Conservation (phyloP, 1,140 invertebrate species). For the Drosophila ananassae region DNA sequence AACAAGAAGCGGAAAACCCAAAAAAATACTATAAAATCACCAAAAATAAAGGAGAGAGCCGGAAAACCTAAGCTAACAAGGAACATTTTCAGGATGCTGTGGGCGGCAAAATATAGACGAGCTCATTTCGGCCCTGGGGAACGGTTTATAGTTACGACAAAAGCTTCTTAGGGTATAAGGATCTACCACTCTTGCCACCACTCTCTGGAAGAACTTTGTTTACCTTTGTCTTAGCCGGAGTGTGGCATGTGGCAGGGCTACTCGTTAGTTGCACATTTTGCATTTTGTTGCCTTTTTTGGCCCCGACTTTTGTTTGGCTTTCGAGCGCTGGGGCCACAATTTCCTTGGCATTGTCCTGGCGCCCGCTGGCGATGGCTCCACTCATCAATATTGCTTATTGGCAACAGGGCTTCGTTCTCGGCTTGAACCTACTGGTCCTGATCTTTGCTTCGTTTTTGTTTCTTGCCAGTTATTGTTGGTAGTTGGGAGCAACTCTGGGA, state of each 20-base stretch:
- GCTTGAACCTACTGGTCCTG: neutral
- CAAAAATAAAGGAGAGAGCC: neutral
- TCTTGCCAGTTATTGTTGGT: constrained; percentile 54
- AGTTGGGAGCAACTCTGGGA: constrained; percentile 2
- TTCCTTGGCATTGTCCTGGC: constrained; percentile 41
- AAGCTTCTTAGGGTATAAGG: constrained; percentile 30
- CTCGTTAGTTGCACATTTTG: constrained; percentile 71
- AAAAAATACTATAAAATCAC: constrained; percentile 35
- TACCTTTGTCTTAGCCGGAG: constrained; percentile 35
- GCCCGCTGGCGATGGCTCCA: constrained; percentile 53
- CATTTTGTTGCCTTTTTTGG: constrained; percentile 53
- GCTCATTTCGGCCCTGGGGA: constrained; percentile 14
- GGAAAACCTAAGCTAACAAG: constrained; percentile 32
- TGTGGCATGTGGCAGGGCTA: constrained; percentile 21
- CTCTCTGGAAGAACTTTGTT: constrained; percentile 32
- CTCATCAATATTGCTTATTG: constrained; percentile 81
- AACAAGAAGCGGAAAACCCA: constrained; percentile 34
- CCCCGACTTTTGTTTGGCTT: constrained; percentile 44
- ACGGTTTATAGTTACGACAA: constrained; percentile 46
- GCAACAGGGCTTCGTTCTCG: constrained; percentile 31
- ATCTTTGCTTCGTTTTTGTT: constrained; percentile 28
- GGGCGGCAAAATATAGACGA: constrained; percentile 1
- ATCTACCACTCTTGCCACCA: neutral
- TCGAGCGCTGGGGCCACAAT: constrained; percentile 6
- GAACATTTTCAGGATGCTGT: constrained; percentile 10